Evolutionary conservation across 2,113 vertebrate genomes (phyloP).

Genomic region (Physeter macrocephalus): DNA sequence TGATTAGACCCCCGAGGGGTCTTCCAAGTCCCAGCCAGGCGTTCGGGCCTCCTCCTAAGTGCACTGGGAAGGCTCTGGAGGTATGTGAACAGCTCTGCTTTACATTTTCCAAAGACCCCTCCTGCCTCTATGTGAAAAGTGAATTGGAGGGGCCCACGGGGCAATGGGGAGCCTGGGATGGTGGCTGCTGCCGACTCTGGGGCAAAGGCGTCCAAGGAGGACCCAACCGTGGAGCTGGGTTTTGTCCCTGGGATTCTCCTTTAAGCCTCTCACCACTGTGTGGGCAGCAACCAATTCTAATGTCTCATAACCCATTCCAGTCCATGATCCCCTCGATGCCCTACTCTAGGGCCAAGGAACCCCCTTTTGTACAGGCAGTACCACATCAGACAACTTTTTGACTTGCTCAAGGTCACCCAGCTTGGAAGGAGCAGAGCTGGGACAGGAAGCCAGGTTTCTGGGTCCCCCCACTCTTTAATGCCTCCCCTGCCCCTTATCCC

Average conservation of each 20-base stretch:
- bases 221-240: background rate
- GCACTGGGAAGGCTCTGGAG: background rate
- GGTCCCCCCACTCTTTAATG: background rate
- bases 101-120: background rate
- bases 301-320: background rate
- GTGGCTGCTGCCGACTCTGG: too few species aligned
- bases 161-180: background rate
- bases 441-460: background rate
- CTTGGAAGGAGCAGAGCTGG: background rate
- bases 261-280: background rate
- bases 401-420: background rate
- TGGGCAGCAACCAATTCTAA: background rate
- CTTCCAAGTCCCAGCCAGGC: background rate
- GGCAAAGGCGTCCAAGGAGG: background rate
- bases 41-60: background rate
- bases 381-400: background rate
- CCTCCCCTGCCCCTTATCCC: background rate
- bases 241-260: background rate
- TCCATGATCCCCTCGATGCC: background rate
- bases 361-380: background rate
- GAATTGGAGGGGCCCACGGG: background rate
- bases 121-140: background rate
- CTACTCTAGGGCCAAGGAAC: background rate
- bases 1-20: background rate
- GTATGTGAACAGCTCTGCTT: background rate